Evolutionary conservation across 2,888 invertebrate genomes (phyloP).

Genomic region (Rhimphoctona megacephalus): DNA sequence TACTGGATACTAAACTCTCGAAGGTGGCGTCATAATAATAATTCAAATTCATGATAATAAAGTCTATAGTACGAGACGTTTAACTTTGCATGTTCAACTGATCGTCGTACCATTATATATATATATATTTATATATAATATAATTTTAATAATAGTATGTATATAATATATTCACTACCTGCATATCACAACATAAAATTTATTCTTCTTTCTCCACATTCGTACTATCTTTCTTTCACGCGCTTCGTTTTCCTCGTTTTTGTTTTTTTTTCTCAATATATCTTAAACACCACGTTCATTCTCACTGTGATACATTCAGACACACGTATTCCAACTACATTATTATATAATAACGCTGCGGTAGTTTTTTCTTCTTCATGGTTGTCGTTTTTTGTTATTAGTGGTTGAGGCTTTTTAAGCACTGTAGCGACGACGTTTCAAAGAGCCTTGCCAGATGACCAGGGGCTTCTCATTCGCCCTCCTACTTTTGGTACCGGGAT

Average conservation of each 20-base stretch:
- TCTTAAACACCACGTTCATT: conserved; percentile 70
- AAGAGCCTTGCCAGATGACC: conserved; percentile 63
- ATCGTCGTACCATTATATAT: conserved; percentile 77
- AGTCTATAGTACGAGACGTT: conserved; percentile 82
- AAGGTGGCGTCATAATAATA: conserved; percentile 81
- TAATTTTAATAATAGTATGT: conserved; percentile 77
- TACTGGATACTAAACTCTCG: conserved; percentile 81
- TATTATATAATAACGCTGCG: conserved; percentile 82
- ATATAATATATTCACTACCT: conserved; percentile 82
- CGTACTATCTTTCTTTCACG: conserved; percentile 51
- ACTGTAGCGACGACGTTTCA: conserved; percentile 77
- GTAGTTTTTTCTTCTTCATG: conserved; percentile 70
- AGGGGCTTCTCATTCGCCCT: not conserved
- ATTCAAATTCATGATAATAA: conserved; percentile 82
- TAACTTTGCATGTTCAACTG: conserved; percentile 75
- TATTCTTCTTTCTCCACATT: conserved; percentile 70
- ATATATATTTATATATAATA: conserved; percentile 73
- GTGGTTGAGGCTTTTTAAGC: conserved; percentile 82
- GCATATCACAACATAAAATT: conserved; percentile 85
- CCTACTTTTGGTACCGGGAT: conserved; percentile 48
- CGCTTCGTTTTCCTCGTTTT: conserved; percentile 48
- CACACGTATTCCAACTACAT: conserved; percentile 79
- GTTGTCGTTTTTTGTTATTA: conserved; percentile 70
- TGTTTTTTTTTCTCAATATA: conserved; percentile 59
- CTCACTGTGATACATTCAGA: conserved; percentile 70